Evolutionary conservation across 2,888 invertebrate species (phyloP), one percentile per base, ranked within the genome.

Genomic region (Agriopis marginaria): DNA sequence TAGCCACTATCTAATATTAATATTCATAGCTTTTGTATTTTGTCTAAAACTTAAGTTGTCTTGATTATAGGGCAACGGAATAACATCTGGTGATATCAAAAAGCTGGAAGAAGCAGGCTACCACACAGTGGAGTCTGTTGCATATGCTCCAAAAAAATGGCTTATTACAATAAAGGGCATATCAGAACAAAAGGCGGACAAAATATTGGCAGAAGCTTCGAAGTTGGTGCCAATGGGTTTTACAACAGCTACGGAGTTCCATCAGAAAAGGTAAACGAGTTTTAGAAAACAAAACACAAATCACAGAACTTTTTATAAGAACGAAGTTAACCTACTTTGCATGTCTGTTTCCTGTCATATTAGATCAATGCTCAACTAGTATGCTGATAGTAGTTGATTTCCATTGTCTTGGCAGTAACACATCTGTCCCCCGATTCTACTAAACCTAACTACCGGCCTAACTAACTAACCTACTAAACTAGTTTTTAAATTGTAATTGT

Each of bases 191-290:
- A 99, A 99, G 89, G 99, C 99, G 11, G 99, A 99, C 75, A 99
- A 99, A 93, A 96, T 99, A 75, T 84, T 98, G 69, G 95, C 95
- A 4, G 99, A 99, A 91, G 99, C 99, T 3, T 96, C 97, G 0
- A 99, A 99, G 89, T 89, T 98, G 50, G 98, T 99, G 0, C 98
- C 98, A 0, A 98, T 99, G 97, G 99, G 99, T 0, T 99, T 99
- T 84, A 99, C 99, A 7, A 99, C 99, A 40, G 99, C 99, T 0
- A 98, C 99, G 5, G 98, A 98, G 80, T 98, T 99, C 86, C 98
- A 99, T 89, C 97, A 98, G 84, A 99, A 98, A 88, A 95, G 99
- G 94, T 94, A 79, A 0, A 11, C 23, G 23, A 39, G 40, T 32
- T 51, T 5, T 40, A 7, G 12, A 39, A 7, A 8, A 39, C 10